phyloP scores from a whole-genome alignment of 2,797 vertebrate genomes.

The Eulemur mongoz region DNA sequence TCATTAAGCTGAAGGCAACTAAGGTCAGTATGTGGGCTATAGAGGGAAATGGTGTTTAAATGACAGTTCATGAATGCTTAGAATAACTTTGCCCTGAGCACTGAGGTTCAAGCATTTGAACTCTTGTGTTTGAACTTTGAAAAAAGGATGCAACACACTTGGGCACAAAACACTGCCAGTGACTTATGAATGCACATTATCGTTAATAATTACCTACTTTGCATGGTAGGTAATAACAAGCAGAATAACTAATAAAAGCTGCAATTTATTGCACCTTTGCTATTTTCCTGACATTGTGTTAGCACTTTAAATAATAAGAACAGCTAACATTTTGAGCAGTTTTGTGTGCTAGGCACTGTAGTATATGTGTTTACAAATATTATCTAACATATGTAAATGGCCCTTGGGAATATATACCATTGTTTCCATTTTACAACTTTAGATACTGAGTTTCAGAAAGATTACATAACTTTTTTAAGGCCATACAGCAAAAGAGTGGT shows the following conservation, averaged over 20 bases:
- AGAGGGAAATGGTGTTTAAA: background rate
- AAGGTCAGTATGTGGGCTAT: background rate
- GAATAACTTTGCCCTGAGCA: background rate
- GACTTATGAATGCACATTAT: background rate
- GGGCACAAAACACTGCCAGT: background rate
- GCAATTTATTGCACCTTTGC: background rate
- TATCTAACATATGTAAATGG: background rate
- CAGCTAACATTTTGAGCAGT: background rate
- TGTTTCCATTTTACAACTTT: background rate
- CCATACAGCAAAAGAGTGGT: background rate
- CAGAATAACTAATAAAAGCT: background rate
- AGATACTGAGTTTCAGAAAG: background rate
- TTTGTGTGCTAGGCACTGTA: background rate
- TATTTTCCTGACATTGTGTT: background rate
- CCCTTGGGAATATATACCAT: background rate
- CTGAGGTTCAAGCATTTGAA: background rate
- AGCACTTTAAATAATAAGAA: conserved; percentile 6
- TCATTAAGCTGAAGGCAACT: conserved; percentile 26
- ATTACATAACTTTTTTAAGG: background rate
- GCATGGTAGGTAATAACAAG: background rate
- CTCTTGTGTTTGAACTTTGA: background rate
- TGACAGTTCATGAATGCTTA: background rate
- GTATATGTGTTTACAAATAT: background rate
- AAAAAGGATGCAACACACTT: background rate
- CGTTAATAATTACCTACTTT: too few relatives aligned